A percentile compares a stretch with the other conserved stretches of the same genome.
Evolutionary conservation across 2,113 vertebrate species (phyloP).

Genomic region (Dromas ardeola): DNA sequence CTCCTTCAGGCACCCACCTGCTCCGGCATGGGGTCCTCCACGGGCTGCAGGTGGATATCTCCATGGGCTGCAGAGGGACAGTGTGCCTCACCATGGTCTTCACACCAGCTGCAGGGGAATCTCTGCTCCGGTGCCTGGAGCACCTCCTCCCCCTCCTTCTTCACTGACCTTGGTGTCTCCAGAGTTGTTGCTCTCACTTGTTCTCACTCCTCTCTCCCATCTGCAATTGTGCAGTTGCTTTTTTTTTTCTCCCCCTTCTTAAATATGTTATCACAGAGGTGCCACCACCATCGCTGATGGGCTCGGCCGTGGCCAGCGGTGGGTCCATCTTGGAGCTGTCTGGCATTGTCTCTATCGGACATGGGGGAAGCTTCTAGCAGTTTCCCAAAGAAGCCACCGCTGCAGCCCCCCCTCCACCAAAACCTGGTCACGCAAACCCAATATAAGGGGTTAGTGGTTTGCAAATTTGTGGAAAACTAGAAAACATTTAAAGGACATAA

Average conservation of each 20-base stretch:
- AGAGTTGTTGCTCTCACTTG: background rate
- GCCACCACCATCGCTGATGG: background rate
- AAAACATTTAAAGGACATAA: background rate
- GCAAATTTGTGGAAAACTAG: background rate
- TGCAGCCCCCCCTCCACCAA: background rate
- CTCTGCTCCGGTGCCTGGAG: background rate
- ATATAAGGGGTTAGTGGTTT: background rate
- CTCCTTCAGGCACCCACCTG: background rate
- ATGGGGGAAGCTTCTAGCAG: background rate
- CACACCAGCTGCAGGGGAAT: background rate
- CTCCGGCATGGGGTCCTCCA: background rate
- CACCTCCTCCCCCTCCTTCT: background rate
- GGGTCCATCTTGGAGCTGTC: background rate
- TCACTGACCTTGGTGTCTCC: background rate
- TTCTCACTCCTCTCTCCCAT: background rate
- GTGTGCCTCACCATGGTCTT: background rate
- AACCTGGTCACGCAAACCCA: background rate
- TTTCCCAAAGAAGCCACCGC: background rate
- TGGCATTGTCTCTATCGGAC: background rate
- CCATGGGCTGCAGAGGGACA: no score
- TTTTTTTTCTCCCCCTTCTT: background rate
- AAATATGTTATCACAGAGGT: background rate
- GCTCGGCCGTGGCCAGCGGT: background rate
- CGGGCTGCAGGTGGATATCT: background rate
- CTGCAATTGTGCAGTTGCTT: background rate